Base-by-base conservation (phyloP, 2,888 invertebrate species). In the Sclerodermus sp. region DNA sequence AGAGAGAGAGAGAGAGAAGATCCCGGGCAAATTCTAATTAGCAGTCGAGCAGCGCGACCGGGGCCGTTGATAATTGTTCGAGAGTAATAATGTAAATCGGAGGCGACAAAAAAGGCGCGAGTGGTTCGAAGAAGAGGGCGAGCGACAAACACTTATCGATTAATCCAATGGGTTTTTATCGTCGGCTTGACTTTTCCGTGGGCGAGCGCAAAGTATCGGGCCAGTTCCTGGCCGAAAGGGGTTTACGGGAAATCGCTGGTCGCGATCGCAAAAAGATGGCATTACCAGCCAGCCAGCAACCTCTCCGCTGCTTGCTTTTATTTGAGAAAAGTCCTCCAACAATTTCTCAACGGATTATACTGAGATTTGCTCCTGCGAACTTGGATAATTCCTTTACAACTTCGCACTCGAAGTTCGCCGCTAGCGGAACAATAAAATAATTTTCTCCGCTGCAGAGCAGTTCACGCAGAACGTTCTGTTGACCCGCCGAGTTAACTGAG, bases 301-400 rank as follows among this genome's bases (percentile, higher is more conserved):
- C 49, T 31, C 39, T 47, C 45, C 38, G 14, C 37, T 45, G 46
- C 31, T 14, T 37, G 12, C 48, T 51, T 55, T 53, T 45, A 50
- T 54, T 60, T 55, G 49, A 40, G 34, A 45, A 29, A 46, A 51
- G 43, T 55, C 52, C 56, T 58, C 42, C 54, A 56, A 55, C 62
- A 50, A 59, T 54, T 55, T 53, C 45, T 50, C 54, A 49, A 49
- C 49, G 62, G 51, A 62, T 58, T 56, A 62, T 50, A 53, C 34
- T 39, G 32, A 49, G 57, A 56, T 42, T 50, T 48, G 51, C 48
- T 48, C 43, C 49, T 32, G 15, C 46, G 40, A 57, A 56, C 45
- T 62, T 51, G 31, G 54, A 23, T 62, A 62, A 62, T 62, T 45
- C 57, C 53, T 59, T 55, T 48, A 51, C 49, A 51, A 58, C 49